phyloP scores from a whole-genome alignment of 2,888 invertebrate genomes.

The Bombylius discolor region DNA sequence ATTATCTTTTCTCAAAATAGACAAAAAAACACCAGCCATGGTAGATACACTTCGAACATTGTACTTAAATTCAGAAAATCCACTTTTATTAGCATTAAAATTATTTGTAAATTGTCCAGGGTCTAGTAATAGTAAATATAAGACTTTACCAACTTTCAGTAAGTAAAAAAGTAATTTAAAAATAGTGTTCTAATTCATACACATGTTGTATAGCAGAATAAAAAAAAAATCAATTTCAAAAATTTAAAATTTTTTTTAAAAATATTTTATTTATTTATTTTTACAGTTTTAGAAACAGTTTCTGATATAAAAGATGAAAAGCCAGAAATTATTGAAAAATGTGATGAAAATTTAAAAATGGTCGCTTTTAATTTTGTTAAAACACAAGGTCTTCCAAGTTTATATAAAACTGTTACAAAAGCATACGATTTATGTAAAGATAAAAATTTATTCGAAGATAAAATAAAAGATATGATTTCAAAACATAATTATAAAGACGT shows the following conservation, averaged over 20 bases:
- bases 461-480: conserved; percentile 44
- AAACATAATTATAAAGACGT: conserved; percentile 55
- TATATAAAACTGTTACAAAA: conserved; percentile 49
- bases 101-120: conserved; percentile 33
- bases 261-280: neutral
- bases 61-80: conserved; percentile 22
- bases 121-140: conserved; percentile 32
- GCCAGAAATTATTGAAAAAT: conserved; percentile 35
- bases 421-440: conserved; percentile 50
- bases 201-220: neutral
- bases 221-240: neutral
- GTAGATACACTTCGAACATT: conserved; percentile 23
- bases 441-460: conserved; percentile 47
- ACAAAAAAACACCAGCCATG: conserved; percentile 24
- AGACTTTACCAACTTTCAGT: conserved; percentile 27
- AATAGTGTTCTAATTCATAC: neutral
- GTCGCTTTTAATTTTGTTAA: conserved; percentile 59
- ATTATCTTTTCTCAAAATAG: conserved; percentile 11
- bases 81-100: conserved; percentile 29
- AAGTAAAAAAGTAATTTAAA: conserved; percentile 8
- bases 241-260: neutral
- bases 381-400: conserved; percentile 49
- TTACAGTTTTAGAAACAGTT: conserved; percentile 46
- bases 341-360: conserved; percentile 46
- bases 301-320: conserved; percentile 39